Base-by-base conservation (phyloP, 2,888 invertebrate genomes). In the Ditylenchus weischeri region DNA sequence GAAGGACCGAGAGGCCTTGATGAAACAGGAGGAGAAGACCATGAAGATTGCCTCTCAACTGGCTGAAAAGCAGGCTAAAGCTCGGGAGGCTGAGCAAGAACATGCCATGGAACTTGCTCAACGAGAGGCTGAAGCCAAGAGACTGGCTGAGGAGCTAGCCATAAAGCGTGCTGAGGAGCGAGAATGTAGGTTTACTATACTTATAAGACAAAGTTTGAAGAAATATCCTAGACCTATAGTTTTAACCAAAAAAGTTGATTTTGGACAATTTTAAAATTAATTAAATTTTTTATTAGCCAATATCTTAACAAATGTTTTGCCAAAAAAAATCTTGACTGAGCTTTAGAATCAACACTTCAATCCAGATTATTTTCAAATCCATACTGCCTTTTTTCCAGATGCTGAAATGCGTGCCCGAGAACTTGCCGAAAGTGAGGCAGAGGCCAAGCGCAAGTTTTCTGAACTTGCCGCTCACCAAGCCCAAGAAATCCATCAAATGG, bases 31-130 rank as follows among this genome's bases (percentile, higher is more conserved):
- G n/a, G 54, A 21, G 11, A 54, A 54, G 54, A 54, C 54, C 11
- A 54, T 54, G 54, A 29, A 54, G 54, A 54, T 54, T 11, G 54
- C 54, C 29, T 29, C 21, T 7, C 11, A 54, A 29, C n/a, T 54
- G 54, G 54, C 54, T 21, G 54, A 21, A 54, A 54, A 54, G 54
- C 54, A 54, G n/a, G 54, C 54, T 54, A n/a, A 11, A 29, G 5
- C 54, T 54, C 11, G 54, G 7, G 54, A 21, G 54, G 54, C 21
- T 11, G 54, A 54, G 29, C 23, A 54, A 54, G 15, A 29, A 21
- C 13, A 21, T 23, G 54, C 54, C 10, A 21, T 23, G 29, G 54
- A 54, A n/a, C n/a, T 51, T 11, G 54, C 54, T 23, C 54, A 54
- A 54, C 54, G 54, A 21, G 54, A 54, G 54, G 54, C 54, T 18